Conservation (phyloP, 2,888 invertebrate genomes). For the Agapostemon virescens region DNA sequence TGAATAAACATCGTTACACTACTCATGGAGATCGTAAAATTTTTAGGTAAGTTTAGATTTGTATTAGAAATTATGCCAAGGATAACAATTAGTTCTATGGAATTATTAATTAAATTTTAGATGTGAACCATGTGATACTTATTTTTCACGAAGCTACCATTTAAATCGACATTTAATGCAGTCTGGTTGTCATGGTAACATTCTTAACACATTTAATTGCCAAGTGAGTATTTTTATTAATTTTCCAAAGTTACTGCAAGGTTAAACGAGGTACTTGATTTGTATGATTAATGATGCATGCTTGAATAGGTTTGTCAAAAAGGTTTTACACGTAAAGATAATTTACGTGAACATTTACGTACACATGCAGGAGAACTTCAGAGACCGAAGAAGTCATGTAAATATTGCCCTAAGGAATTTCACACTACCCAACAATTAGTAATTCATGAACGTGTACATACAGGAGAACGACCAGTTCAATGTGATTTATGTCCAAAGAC, state of each 20-base stretch:
- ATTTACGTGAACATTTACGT: conserved; percentile 86
- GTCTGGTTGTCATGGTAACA: conserved; percentile 82
- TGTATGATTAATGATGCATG: conserved; percentile 1
- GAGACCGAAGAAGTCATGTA: conserved; percentile 84
- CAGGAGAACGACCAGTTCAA: conserved; percentile 85
- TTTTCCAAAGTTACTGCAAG: not conserved
- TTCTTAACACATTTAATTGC: conserved; percentile 82
- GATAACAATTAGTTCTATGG: not conserved
- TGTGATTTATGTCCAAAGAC: conserved; percentile 88
- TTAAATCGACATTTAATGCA: conserved; percentile 82
- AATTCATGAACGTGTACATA: conserved; percentile 86
- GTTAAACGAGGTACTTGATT: not conserved
- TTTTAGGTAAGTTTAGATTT: conserved; percentile 66
- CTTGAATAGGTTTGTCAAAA: conserved; percentile 81
- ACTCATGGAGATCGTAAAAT: conserved; percentile 81
- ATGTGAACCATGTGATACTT: conserved; percentile 81
- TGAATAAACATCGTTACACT: conserved; percentile 86
- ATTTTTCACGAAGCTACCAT: conserved; percentile 82
- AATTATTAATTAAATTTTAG: conserved; percentile 55
- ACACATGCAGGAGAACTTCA: conserved; percentile 84
- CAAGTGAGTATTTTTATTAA: conserved; percentile 79
- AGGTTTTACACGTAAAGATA: conserved; percentile 86
- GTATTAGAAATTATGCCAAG: too few relatives aligned
- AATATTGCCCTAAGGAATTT: conserved; percentile 86
- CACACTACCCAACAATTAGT: conserved; percentile 80